Conservation (phyloP, 92 coral and sea anemone genomes). For the Epizoanthus ramosus region DNA sequence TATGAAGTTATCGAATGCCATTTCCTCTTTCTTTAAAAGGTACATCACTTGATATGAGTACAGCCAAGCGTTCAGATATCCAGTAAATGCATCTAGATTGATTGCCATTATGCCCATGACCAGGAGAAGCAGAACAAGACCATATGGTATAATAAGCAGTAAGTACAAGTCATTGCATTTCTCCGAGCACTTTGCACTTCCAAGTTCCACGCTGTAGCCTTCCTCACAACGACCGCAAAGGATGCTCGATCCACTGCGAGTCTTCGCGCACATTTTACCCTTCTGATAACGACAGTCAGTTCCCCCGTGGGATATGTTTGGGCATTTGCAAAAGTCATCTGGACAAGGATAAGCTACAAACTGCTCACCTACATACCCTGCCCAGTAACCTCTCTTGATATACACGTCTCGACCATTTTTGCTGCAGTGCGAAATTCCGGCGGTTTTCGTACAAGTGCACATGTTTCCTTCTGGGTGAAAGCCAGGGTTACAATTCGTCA, state of each 20-base stretch:
- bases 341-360: conserved; percentile 79
- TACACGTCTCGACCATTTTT: conserved; percentile 47
- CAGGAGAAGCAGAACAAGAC: conserved; percentile 19
- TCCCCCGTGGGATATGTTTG: not conserved
- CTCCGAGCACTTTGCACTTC: conserved; percentile 41
- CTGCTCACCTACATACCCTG: conserved; percentile 60
- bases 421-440: conserved; percentile 70
- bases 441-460: conserved; percentile 60
- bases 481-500: conserved; percentile 66
- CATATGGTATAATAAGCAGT: conserved; percentile 3
- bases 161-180: conserved; percentile 26
- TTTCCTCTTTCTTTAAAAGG: conserved; percentile 61
- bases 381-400: conserved; percentile 87
- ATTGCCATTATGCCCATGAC: conserved; percentile 50
- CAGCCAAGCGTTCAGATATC: conserved; percentile 64
- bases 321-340: conserved; percentile 57
- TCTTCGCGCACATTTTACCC: conserved; percentile 35
- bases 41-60: conserved; percentile 62
- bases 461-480: conserved; percentile 19
- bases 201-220: conserved; percentile 46
- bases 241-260: conserved; percentile 36
- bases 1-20: conserved; percentile 67
- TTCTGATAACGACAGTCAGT: conserved; percentile 41
- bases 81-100: conserved; percentile 58
- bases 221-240: conserved; percentile 48